These are phyloP conservation scores for Oceanites oceanicus DNA, from an alignment of 2,113 vertebrate species.

Conservation along the genomic window DNA sequence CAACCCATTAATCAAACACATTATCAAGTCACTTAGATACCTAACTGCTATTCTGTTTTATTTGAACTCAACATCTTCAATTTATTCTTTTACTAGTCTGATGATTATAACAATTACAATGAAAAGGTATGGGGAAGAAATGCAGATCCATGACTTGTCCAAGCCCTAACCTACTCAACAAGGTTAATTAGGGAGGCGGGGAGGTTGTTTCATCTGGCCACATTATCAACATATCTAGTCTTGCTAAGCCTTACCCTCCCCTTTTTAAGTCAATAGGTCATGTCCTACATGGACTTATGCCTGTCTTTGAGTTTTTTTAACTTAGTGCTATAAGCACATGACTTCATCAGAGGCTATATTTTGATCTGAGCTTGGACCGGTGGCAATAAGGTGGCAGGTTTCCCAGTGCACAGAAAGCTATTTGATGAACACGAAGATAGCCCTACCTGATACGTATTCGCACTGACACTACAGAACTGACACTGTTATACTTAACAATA, in stretches of 20 bases:
- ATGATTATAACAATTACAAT: not conserved
- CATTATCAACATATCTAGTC: not conserved
- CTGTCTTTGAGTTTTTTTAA: not conserved
- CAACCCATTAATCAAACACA: not conserved
- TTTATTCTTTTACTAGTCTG: not conserved
- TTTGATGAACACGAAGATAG: not conserved
- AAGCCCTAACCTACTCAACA: not conserved
- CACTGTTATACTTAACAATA: not conserved
- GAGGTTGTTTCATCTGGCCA: not conserved
- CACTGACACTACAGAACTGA: not conserved
- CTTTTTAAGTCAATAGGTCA: not conserved
- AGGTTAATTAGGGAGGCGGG: not conserved
- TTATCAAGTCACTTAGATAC: not conserved
- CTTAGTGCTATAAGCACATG: not conserved
- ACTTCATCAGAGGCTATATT: not conserved
- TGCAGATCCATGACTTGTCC: not conserved
- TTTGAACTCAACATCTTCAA: not conserved
- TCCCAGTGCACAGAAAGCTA: not conserved
- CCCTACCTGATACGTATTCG: fast-evolving
- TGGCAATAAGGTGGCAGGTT: not conserved
- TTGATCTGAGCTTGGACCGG: not conserved
- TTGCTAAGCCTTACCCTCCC: not conserved
- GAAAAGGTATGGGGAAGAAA: not conserved
- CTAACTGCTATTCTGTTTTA: not conserved
- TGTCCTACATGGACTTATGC: not conserved